Conservation (phyloP, 1,140 invertebrate genomes). For the Mesaphorura yosii region DNA sequence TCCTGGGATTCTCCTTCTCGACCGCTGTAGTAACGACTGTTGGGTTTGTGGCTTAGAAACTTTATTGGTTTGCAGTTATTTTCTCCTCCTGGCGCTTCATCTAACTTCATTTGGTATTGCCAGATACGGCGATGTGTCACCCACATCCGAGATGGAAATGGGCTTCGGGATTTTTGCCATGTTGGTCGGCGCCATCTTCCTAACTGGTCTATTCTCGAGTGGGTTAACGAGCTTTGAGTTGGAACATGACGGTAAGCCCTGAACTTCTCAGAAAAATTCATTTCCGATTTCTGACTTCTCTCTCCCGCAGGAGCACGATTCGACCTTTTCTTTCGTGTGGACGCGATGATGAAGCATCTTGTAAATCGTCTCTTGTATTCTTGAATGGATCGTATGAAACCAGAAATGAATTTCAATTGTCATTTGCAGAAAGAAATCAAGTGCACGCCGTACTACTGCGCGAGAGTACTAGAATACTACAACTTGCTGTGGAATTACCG, state of each 20-base stretch:
- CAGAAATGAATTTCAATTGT: no score
- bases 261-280: no score
- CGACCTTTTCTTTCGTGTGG: constrained; percentile 23
- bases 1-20: constrained; percentile 13
- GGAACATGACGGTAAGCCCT: constrained; percentile 18
- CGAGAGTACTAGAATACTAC: constrained; percentile 27
- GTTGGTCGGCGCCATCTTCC: constrained; percentile 22
- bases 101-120: not conserved
- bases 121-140: constrained; percentile 22
- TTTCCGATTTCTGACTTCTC: no score
- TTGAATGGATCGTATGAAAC: no score
- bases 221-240: constrained; percentile 21
- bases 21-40: constrained; percentile 22
- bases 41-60: constrained; percentile 17
- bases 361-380: constrained; percentile 1
- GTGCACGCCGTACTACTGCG: not conserved
- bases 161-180: constrained; percentile 16
- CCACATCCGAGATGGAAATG: constrained; percentile 18
- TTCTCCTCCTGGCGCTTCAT: no score
- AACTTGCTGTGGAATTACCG: constrained; percentile 25
- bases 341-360: constrained; percentile 13
- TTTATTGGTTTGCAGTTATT: not conserved
- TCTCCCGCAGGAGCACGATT: constrained; percentile 28
- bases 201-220: constrained; percentile 21
- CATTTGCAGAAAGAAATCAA: no score